A percentile compares a stretch with the other conserved stretches of the same genome.
These are phyloP conservation scores for Thera obeliscata DNA, from an alignment of 2,888 invertebrate species.

Conservation along the genomic window DNA sequence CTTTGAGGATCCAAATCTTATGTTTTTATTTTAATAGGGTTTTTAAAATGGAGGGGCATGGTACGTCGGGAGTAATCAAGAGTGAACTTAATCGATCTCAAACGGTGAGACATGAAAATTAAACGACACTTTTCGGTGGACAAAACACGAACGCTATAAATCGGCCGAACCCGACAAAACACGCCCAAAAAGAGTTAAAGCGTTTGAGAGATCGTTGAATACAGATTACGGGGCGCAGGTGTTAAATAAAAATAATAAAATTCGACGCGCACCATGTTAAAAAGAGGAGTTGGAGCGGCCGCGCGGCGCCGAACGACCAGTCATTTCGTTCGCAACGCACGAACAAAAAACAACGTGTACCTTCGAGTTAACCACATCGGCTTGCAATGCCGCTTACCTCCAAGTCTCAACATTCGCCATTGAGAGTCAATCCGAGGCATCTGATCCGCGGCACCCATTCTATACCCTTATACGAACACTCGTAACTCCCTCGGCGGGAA, in stretches of 20 bases:
- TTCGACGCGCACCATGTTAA: constrained; percentile 70
- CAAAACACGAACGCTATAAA: constrained; percentile 76
- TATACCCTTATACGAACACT: constrained; percentile 63
- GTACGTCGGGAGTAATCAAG: constrained; percentile 60
- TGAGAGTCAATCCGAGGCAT: constrained; percentile 59
- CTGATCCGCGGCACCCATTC: constrained; percentile 56
- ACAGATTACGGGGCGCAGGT: constrained; percentile 83
- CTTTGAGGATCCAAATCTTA: constrained; percentile 15
- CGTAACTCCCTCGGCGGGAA: constrained; percentile 49
- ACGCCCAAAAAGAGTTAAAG: constrained; percentile 81
- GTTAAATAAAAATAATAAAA: constrained; percentile 85
- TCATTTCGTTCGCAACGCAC: constrained; percentile 77
- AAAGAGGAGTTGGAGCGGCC: constrained; percentile 76
- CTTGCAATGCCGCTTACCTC: constrained; percentile 52
- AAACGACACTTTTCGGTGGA: constrained; percentile 78
- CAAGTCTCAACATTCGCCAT: constrained; percentile 56
- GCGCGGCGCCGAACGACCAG: constrained; percentile 78
- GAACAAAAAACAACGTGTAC: constrained; percentile 72
- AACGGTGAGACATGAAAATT: constrained; percentile 74
- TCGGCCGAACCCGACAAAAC: constrained; percentile 68
- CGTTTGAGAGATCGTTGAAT: constrained; percentile 82
- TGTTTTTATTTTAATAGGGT: constrained; percentile 7
- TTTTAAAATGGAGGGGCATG: constrained; percentile 16
- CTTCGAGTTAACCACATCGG: constrained; percentile 63
- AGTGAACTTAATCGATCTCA: constrained; percentile 76